A percentile compares a stretch with the other conserved stretches of the same genome.
phyloP scores from a whole-genome alignment of 2,113 vertebrate species.

The Ceratotherium simum region DNA sequence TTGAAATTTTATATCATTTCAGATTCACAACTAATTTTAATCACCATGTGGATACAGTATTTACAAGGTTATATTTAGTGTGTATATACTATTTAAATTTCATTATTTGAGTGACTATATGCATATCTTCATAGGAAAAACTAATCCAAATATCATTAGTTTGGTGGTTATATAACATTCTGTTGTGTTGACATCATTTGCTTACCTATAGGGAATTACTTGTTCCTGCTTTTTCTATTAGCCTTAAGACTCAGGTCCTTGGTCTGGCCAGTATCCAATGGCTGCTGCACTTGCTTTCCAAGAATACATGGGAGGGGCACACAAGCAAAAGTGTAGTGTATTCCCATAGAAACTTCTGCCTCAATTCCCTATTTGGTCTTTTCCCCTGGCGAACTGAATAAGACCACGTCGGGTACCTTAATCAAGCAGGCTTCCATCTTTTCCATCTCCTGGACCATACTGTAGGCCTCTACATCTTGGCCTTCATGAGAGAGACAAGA shows the following conservation, averaged over 20 bases:
- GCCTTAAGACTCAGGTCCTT: conserved; percentile 5
- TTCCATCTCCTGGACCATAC: background rate
- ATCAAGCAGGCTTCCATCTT: background rate
- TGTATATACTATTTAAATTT: conserved; percentile 4
- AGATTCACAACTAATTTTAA: conserved; percentile 26
- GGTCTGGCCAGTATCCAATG: background rate
- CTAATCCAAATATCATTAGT: background rate
- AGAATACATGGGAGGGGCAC: background rate
- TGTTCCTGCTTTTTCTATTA: background rate
- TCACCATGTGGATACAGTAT: background rate
- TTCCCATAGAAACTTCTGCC: background rate
- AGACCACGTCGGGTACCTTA: background rate
- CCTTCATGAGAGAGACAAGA: background rate
- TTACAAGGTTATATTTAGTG: background rate
- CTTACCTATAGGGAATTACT: background rate
- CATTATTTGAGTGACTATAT: conserved; percentile 3
- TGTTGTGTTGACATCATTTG: background rate
- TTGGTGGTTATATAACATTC: background rate
- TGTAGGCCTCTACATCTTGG: background rate
- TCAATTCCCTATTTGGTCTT: background rate
- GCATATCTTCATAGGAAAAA: background rate
- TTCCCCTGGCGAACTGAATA: background rate
- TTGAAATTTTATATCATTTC: conserved; percentile 6
- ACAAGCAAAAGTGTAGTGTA: background rate
- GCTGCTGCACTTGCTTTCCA: background rate